Base-by-base conservation (phyloP, 2,113 vertebrate genomes). In the Hymenochirus boettgeri region DNA sequence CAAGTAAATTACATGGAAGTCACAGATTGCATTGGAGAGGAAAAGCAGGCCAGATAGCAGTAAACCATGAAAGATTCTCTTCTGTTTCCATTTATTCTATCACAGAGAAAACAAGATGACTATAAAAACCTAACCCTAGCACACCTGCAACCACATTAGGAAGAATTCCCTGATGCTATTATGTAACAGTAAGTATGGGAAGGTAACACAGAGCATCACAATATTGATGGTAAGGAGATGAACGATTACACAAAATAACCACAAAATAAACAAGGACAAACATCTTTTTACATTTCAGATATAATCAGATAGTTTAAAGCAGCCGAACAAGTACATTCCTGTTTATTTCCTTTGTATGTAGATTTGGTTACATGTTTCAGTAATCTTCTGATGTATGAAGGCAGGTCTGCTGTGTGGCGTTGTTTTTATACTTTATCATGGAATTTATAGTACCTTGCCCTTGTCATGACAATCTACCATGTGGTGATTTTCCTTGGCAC, bases 1-100 rank as follows among this genome's bases (percentile, higher is more conserved):
- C 56, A 71, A 27, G 72, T 42, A 26, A 53, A 71, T 48, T 70
- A 42, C 52, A 47, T 1, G 3, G 55, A 18, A 8, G 22, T 12
- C 51, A 22, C 61, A 55, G 2, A n/a, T 18, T 15, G 1, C n/a
- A 42, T n/a, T 6, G 11, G 11, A 42, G 39, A 42, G 39, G 39
- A 7, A 1, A 42, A 42, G 17, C 17, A n/a, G 39, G n/a, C 7
- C 39, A 2, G 39, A n/a, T 17, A 42, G 39, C 2, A 42, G 11
- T 18, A 11, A 42, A n/a, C 39, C 8, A 42, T 42, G 39, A 11
- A 42, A 42, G 13, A 18, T 42, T 6, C n/a, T 5, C 39, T 42
- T 17, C 2, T 42, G 15, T 42, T 2, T 17, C n/a, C 17, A n/a
- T 72, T 45, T 69, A 45, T 1, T 6, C 58, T 52, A 0, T 12